Evolutionary conservation across 1,140 invertebrate genomes (phyloP).

Genomic region (Lepidurus packardi): DNA sequence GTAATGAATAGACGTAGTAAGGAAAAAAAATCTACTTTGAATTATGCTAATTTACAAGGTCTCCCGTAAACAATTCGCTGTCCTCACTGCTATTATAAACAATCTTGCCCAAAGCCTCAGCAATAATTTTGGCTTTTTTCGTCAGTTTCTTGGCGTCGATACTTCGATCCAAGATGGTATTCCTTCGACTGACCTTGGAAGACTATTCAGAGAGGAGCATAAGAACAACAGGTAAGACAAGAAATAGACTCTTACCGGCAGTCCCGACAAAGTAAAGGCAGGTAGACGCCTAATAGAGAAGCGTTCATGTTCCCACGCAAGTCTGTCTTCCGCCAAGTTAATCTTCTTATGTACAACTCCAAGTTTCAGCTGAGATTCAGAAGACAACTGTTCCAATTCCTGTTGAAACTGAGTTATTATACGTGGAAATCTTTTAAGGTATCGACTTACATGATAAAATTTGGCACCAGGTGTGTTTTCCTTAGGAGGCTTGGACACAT

Average conservation of each 20-base stretch:
- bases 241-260: conserved; percentile 48
- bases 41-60: conserved; percentile 54
- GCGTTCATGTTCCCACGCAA: conserved; percentile 96
- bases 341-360: conserved; percentile 93
- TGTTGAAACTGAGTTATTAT: conserved; percentile 37
- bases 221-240: neutral
- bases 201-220: neutral
- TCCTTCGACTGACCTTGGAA: conserved; percentile 4
- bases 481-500: conserved; percentile 93
- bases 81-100: conserved; percentile 68
- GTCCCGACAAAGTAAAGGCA: conserved; percentile 81
- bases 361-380: conserved; percentile 53
- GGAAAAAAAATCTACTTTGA: conserved; percentile 23
- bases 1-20: conserved; percentile 17
- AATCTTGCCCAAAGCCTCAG: conserved; percentile 74
- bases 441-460: conserved; percentile 58
- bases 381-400: conserved; percentile 55
- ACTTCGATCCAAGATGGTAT: conserved; percentile 23
- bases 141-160: neutral
- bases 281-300: conserved; percentile 86
- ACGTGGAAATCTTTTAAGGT: conserved; percentile 13
- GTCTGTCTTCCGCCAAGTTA: conserved; percentile 84
- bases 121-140: conserved; percentile 40
- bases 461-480: conserved; percentile 66
- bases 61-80: conserved; percentile 59